phyloP scores from a whole-genome alignment of 1,140 invertebrate genomes.

The Dendroctonus ponderosae region DNA sequence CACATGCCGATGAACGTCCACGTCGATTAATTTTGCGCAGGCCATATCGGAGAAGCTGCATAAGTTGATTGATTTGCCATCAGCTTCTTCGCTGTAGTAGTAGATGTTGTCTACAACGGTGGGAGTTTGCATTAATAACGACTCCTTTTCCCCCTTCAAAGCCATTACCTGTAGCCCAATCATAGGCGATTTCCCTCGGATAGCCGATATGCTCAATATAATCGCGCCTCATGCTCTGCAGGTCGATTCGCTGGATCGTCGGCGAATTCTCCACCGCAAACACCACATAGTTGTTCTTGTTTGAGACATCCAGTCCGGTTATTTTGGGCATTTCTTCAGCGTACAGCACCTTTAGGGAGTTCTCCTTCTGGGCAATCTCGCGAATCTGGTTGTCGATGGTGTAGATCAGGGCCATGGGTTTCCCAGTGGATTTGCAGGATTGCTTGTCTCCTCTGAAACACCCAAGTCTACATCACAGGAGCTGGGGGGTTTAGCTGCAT shows the following conservation, averaged over 20 bases:
- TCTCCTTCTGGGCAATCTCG: slow-evolving; percentile 48
- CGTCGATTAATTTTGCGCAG: slow-evolving; percentile 62
- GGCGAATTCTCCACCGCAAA: slow-evolving; percentile 49
- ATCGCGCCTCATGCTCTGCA: slow-evolving; percentile 37
- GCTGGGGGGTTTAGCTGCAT: background rate
- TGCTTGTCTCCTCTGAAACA: slow-evolving; percentile 60
- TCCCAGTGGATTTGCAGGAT: slow-evolving; percentile 67
- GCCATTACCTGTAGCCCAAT: slow-evolving; percentile 64
- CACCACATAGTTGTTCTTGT: slow-evolving; percentile 48
- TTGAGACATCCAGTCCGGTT: slow-evolving; percentile 55
- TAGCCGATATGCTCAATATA: slow-evolving; percentile 37
- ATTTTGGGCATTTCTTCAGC: slow-evolving; percentile 51
- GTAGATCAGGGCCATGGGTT: slow-evolving; percentile 54
- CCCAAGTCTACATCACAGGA: background rate
- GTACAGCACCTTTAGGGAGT: slow-evolving; percentile 49
- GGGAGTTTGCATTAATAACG: background rate
- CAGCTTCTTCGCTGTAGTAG: slow-evolving; percentile 63
- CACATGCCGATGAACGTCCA: slow-evolving; percentile 60
- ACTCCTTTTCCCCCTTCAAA: background rate
- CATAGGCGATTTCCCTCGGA: slow-evolving; percentile 69
- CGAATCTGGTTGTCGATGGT: slow-evolving; percentile 55
- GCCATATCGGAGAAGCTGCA: slow-evolving; percentile 58
- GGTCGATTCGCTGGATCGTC: slow-evolving; percentile 42
- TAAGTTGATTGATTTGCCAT: slow-evolving; percentile 52
- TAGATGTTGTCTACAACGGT: slow-evolving; percentile 57